Percentiles rank a stretch among this genome's conserved stretches.
These are phyloP conservation scores for Vulpes ferrilata DNA, from an alignment of 2,113 vertebrate species.

Conservation along the genomic window DNA sequence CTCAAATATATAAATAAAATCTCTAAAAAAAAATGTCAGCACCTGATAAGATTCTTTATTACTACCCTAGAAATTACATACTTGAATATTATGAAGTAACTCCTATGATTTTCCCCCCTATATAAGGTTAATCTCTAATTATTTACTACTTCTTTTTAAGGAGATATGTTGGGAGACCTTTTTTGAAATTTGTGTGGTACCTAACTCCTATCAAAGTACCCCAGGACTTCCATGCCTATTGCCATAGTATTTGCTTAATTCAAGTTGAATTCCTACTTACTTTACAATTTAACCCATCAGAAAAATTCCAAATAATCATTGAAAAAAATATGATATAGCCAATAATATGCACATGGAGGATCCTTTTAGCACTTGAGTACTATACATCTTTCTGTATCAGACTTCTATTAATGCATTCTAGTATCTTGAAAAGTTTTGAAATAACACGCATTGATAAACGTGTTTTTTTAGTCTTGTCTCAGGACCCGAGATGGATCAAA, in stretches of 20 bases:
- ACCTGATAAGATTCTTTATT: neutral
- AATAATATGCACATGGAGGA: neutral
- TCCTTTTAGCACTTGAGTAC: neutral
- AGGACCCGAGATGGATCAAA: neutral
- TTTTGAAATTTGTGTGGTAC: neutral
- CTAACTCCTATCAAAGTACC: neutral
- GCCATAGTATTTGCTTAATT: neutral
- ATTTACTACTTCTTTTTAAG: constrained; percentile 13
- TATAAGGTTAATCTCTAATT: constrained; percentile 18
- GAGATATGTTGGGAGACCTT: neutral
- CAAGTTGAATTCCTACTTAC: neutral
- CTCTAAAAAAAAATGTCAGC: neutral
- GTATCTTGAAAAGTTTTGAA: constrained; percentile 36
- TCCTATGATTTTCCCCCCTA: neutral
- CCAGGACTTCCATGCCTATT: neutral
- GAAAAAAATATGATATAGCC: neutral
- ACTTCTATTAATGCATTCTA: neutral
- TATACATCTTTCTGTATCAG: neutral
- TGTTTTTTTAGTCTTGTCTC: neutral
- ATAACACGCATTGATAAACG: neutral
- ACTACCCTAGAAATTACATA: neutral
- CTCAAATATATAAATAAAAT: no score
- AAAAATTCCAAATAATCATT: neutral
- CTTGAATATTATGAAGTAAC: neutral
- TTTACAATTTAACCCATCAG: neutral